phyloP scores from a whole-genome alignment of 2,797 vertebrate species.

The Mus spretus region DNA sequence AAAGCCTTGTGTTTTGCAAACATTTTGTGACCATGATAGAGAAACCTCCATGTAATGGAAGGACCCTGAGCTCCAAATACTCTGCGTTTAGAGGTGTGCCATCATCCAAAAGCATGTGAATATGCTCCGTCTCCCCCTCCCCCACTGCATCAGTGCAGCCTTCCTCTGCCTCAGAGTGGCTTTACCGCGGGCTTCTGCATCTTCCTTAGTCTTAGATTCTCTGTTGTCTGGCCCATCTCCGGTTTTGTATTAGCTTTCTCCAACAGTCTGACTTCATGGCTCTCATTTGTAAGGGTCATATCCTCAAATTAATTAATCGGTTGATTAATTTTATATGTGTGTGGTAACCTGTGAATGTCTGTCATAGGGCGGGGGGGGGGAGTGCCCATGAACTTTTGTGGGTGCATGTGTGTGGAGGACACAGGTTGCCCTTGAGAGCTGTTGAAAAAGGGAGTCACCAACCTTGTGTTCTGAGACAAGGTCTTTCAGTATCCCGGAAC shows the following conservation, averaged over 20 bases:
- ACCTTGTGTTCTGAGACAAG: not conserved
- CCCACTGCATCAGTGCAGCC: not conserved
- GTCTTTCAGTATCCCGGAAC: not conserved
- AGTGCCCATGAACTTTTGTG: not conserved
- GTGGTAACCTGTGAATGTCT: not conserved
- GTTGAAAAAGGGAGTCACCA: not conserved
- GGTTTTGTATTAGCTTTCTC: not conserved
- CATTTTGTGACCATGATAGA: not conserved
- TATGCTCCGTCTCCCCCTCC: not conserved
- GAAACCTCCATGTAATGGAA: accelerated
- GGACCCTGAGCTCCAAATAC: not conserved
- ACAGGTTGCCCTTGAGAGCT: not conserved
- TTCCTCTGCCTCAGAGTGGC: no score
- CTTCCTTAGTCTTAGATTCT: not conserved
- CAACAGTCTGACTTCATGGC: not conserved
- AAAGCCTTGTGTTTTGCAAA: not conserved
- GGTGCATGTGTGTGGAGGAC: not conserved
- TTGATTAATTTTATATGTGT: not conserved
- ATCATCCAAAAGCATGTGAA: accelerated
- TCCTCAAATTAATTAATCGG: not conserved
- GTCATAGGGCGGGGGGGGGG: not conserved
- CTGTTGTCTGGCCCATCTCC: not conserved
- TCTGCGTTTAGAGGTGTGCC: not conserved
- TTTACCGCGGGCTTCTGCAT: not conserved
- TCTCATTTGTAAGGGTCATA: not conserved